These are phyloP conservation scores for Calameuta filiformis DNA, from an alignment of 2,888 invertebrate genomes.

Conservation along the genomic window DNA sequence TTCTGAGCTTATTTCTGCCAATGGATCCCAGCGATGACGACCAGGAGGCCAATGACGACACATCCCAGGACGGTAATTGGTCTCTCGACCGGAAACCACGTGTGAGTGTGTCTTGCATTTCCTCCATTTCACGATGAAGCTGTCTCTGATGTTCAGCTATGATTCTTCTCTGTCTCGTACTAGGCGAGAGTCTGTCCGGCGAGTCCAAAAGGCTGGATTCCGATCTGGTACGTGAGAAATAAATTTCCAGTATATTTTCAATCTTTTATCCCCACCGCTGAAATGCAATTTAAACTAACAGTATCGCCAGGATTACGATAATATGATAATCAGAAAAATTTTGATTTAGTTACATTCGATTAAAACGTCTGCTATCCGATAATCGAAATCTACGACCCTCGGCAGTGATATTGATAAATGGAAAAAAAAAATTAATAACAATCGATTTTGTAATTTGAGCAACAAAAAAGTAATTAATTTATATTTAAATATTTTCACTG, in stretches of 20 bases:
- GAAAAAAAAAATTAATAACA: too few species aligned
- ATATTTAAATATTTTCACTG: too few species aligned
- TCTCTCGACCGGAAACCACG: constrained; percentile 46
- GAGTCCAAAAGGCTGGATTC: constrained; percentile 42
- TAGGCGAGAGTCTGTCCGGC: constrained; percentile 33
- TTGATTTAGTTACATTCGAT: too few species aligned
- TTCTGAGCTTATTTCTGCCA: constrained; percentile 41
- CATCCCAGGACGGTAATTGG: constrained; percentile 49
- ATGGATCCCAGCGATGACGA: constrained; percentile 48
- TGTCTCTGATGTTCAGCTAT: constrained; percentile 50
- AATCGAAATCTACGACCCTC: too few species aligned
- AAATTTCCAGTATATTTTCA: too few species aligned
- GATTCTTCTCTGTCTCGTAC: constrained; percentile 38
- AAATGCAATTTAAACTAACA: constrained; percentile 5
- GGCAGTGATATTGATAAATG: too few species aligned
- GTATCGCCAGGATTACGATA: background rate
- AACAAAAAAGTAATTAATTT: too few species aligned
- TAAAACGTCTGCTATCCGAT: too few species aligned
- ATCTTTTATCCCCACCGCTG: background rate
- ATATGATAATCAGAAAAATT: too few species aligned
- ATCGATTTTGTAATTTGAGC: too few species aligned
- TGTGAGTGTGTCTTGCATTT: constrained; percentile 53
- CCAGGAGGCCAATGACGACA: constrained; percentile 51
- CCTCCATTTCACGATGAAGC: constrained; percentile 49
- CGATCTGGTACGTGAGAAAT: constrained; percentile 33